Evolutionary conservation across 2,888 invertebrate species (phyloP).

Genomic region (Campoletis raptor): DNA sequence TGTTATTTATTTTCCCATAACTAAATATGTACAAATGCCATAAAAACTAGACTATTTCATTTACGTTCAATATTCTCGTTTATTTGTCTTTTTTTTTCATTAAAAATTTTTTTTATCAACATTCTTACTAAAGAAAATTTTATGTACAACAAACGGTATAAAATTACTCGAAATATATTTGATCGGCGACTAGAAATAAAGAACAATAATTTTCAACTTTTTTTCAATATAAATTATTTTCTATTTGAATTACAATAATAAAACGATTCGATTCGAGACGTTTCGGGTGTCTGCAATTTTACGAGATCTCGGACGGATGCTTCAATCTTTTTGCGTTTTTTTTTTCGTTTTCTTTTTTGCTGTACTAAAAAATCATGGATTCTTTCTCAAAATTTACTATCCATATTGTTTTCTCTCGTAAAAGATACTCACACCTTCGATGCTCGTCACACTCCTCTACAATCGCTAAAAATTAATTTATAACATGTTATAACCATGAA

Average conservation of each 20-base stretch:
- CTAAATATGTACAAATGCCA: constrained; percentile 10
- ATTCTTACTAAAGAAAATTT: constrained; percentile 44
- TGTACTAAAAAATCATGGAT: constrained; percentile 8
- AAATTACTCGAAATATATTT: constrained; percentile 67
- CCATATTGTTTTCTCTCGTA: constrained; percentile 17
- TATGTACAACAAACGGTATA: constrained; percentile 67
- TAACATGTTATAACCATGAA: neutral
- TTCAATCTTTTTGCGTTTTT: constrained; percentile 32
- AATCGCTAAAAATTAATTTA: neutral
- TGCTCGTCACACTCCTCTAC: neutral
- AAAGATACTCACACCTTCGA: constrained; percentile 36
- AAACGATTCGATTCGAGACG: constrained; percentile 28
- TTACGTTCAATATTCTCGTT: constrained; percentile 48
- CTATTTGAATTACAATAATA: too few relatives aligned
- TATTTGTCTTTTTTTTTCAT: constrained; percentile 34
- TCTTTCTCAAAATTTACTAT: neutral
- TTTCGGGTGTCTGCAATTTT: constrained; percentile 45
- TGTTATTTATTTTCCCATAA: constrained; percentile 9
- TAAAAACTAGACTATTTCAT: constrained; percentile 50
- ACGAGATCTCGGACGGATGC: constrained; percentile 64
- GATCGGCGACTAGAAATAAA: constrained; percentile 60
- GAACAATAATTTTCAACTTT: constrained; percentile 31
- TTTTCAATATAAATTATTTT: neutral
- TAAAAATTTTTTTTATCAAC: constrained; percentile 20
- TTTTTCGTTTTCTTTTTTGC: neutral